These are phyloP conservation scores for Picus viridis DNA, from an alignment of 2,797 vertebrate species.

Conservation along the genomic window DNA sequence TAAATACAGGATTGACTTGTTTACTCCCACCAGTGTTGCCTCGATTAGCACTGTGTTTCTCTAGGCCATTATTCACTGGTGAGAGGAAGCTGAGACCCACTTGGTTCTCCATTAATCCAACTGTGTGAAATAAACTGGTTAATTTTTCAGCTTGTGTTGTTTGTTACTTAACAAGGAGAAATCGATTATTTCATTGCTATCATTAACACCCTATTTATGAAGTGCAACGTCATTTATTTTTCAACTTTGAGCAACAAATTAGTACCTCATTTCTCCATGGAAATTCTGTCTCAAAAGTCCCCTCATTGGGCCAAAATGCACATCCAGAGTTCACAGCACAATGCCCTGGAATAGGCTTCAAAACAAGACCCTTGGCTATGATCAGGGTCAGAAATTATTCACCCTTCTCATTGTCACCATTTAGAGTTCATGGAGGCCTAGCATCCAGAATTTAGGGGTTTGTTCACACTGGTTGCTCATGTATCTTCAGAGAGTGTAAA, in stretches of 20 bases:
- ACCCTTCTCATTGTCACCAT: background rate
- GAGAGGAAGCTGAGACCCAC: slow-evolving; percentile 32
- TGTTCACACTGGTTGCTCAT: background rate
- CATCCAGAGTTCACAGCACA: background rate
- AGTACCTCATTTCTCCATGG: slow-evolving; percentile 1
- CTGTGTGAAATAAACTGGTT: slow-evolving; percentile 53
- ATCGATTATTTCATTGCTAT: slow-evolving; percentile 21
- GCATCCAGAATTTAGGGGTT: background rate
- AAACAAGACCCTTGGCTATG: background rate
- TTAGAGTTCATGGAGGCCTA: background rate
- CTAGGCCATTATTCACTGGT: slow-evolving; percentile 55
- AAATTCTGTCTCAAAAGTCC: background rate
- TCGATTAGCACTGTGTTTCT: slow-evolving; percentile 70
- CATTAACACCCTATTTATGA: slow-evolving; percentile 54
- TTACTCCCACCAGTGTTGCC: slow-evolving; percentile 59
- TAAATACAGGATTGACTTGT: slow-evolving; percentile 77
- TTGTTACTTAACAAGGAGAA: slow-evolving; percentile 52
- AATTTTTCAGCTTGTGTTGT: slow-evolving; percentile 42
- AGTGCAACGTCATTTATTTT: slow-evolving; percentile 3
- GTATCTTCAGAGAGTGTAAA: background rate
- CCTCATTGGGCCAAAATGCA: background rate
- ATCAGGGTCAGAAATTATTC: background rate
- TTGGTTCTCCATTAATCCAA: slow-evolving; percentile 49
- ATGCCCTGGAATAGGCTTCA: background rate
- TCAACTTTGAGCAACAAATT: slow-evolving; percentile 11